Percentiles rank a stretch among this genome's conserved stretches.
phyloP scores from a whole-genome alignment of 2,113 vertebrate genomes.

The Connochaetes taurinus region DNA sequence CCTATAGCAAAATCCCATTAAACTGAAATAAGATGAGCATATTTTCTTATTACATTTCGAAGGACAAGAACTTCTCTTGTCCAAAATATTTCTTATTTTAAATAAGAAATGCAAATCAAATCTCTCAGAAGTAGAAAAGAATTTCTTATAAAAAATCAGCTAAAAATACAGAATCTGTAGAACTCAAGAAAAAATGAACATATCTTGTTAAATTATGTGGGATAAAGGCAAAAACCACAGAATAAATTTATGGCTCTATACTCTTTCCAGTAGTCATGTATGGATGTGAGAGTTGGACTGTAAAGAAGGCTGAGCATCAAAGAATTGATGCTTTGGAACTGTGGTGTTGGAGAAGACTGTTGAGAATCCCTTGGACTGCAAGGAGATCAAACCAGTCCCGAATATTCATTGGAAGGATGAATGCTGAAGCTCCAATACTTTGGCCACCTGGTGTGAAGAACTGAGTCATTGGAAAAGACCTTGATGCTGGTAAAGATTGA shows the following conservation, averaged over 20 bases:
- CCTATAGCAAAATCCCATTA: not conserved
- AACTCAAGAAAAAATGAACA: not conserved
- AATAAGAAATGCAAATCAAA: not conserved
- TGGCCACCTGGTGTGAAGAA: not conserved
- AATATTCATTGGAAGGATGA: not conserved
- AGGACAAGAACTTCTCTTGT: not conserved
- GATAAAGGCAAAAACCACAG: not conserved
- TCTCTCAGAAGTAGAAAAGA: not conserved
- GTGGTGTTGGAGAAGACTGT: not conserved
- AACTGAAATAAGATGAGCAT: not conserved
- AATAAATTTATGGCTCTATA: not conserved
- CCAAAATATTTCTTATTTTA: not conserved
- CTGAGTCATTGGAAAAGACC: not conserved
- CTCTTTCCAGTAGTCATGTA: not conserved
- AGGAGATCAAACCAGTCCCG: not conserved
- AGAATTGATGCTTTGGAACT: not conserved
- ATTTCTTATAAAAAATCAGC: not conserved
- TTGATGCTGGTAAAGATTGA: not conserved
- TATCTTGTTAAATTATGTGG: not conserved
- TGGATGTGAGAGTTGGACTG: not conserved
- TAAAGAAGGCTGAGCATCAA: not conserved
- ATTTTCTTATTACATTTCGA: not conserved
- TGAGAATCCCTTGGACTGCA: not conserved
- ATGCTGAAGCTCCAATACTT: not conserved
- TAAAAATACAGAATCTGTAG: not conserved